A percentile compares a stretch with the other conserved stretches of the same genome.
Conservation (phyloP, 1,140 invertebrate genomes). For the Tetraneura akinire region DNA sequence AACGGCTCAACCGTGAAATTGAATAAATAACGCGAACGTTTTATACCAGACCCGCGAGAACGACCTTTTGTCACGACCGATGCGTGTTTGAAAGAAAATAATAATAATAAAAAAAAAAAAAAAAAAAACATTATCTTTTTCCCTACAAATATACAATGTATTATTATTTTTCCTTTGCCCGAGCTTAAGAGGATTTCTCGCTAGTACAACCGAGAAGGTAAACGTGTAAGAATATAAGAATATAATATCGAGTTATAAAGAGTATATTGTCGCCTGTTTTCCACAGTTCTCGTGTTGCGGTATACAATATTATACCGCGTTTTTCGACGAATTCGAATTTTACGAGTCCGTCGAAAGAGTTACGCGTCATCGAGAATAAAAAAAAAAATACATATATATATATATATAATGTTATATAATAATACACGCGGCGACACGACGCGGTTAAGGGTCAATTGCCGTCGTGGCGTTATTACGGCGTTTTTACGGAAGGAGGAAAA, state of each 20-base stretch:
- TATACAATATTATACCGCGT: too few relatives aligned
- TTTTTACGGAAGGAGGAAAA: not conserved
- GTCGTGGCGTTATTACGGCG: conserved; percentile 5
- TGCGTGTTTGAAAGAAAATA: conserved; percentile 44
- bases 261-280: too few relatives aligned
- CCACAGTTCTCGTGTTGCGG: too few relatives aligned
- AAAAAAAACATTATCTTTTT: too few relatives aligned
- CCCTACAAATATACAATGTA: too few relatives aligned
- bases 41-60: not conserved
- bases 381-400: not conserved
- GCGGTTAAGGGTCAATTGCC: conserved; percentile 27
- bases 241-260: too few relatives aligned
- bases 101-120: too few relatives aligned
- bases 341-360: conserved; percentile 9
- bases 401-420: not conserved
- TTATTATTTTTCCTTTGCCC: conserved; percentile 7
- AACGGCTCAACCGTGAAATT: conserved; percentile 50
- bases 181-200: conserved; percentile 38
- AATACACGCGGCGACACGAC: not conserved
- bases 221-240: not conserved
- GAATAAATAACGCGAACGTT: conserved; percentile 49
- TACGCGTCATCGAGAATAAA: not conserved
- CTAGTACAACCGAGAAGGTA: not conserved
- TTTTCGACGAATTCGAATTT: conserved; percentile 6
- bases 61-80: conserved; percentile 50